phyloP scores from a whole-genome alignment of 2,888 invertebrate species.

The Entomobrya proxima region DNA sequence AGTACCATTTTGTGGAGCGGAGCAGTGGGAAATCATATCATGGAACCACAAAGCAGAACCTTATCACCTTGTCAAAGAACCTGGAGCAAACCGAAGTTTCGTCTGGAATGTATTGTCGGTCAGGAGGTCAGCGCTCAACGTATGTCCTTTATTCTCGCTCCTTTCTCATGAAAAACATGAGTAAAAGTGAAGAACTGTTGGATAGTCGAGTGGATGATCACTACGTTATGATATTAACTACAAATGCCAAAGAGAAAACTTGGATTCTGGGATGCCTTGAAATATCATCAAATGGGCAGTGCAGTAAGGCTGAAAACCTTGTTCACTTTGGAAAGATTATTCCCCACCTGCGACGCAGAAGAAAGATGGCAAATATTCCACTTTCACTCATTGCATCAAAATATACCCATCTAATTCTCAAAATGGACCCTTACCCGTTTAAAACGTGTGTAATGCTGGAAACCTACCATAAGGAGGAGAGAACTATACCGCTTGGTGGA shows the following conservation, averaged over 20 bases:
- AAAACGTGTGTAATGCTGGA: constrained; percentile 69
- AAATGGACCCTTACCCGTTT: constrained; percentile 81
- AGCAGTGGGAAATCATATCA: constrained; percentile 65
- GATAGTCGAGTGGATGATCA: constrained; percentile 80
- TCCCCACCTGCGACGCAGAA: constrained; percentile 79
- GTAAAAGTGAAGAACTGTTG: not conserved
- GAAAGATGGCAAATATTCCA: constrained; percentile 81
- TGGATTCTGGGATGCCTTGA: constrained; percentile 87
- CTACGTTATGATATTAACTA: constrained; percentile 83
- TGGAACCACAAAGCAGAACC: not conserved
- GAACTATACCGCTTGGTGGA: constrained; percentile 19
- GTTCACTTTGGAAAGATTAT: constrained; percentile 80
- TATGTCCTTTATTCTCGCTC: constrained; percentile 83
- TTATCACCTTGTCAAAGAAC: constrained; percentile 38
- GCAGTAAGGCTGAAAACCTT: constrained; percentile 80
- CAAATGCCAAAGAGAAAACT: constrained; percentile 84
- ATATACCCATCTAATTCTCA: constrained; percentile 85
- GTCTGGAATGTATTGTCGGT: constrained; percentile 59
- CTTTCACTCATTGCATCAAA: constrained; percentile 81
- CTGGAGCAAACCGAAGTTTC: constrained; percentile 49
- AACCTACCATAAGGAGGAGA: constrained; percentile 48
- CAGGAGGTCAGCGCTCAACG: constrained; percentile 64
- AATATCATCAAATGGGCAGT: constrained; percentile 73
- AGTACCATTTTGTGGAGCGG: constrained; percentile 79
- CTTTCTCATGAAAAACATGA: constrained; percentile 59